Evolutionary conservation across 2,113 vertebrate genomes (phyloP).

Genomic region (Saguinus imperator): DNA sequence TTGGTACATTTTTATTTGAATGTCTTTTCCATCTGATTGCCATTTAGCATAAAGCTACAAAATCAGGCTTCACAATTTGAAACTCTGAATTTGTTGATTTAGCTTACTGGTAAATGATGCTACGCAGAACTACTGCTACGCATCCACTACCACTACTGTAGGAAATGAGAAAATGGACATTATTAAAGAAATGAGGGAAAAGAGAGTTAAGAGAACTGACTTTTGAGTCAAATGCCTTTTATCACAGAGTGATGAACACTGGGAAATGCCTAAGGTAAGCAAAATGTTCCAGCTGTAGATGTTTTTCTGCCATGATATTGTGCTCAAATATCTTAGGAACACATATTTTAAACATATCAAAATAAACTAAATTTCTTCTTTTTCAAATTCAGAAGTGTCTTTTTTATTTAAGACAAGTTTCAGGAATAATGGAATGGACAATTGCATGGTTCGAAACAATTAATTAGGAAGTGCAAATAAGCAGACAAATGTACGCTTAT

Average conservation of each 20-base stretch:
- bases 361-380: constrained; percentile 4
- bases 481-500: background rate
- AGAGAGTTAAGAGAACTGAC: constrained; percentile 32
- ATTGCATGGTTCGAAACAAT: background rate
- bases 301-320: background rate
- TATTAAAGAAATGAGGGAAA: constrained; percentile 28
- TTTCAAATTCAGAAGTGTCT: background rate
- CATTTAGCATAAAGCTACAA: constrained; percentile 53
- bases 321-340: background rate
- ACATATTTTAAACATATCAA: background rate
- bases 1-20: background rate
- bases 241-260: background rate
- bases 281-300: constrained; percentile 37
- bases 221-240: constrained; percentile 42
- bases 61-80: constrained; percentile 54
- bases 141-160: background rate
- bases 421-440: background rate
- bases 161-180: constrained; percentile 37
- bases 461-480: background rate
- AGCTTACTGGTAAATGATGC: constrained; percentile 65
- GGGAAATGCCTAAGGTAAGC: constrained; percentile 31
- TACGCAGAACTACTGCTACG: background rate
- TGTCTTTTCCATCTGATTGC: constrained; percentile 44
- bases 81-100: constrained; percentile 38
- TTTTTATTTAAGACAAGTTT: background rate